Conservation (phyloP, 2,797 vertebrate genomes). For the Phylloscopus collybita region DNA sequence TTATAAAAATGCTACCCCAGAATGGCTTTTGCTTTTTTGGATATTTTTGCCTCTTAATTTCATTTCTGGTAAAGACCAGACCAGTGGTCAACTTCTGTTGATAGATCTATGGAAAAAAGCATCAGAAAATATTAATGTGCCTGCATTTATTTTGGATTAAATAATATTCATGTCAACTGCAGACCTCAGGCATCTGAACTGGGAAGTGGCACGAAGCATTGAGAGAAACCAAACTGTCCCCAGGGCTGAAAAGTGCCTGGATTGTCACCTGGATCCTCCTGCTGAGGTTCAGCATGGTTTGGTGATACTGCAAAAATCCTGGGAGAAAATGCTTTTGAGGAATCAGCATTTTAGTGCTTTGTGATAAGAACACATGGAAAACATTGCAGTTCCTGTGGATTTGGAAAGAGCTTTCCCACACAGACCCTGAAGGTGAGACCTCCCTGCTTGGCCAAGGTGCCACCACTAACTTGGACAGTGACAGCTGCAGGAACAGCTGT, state of each 20-base stretch:
- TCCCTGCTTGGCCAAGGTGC: not conserved
- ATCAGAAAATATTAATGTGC: not conserved
- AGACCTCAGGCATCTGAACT: not conserved
- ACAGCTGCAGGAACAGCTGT: not conserved
- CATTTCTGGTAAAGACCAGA: not conserved
- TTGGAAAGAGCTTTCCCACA: not conserved
- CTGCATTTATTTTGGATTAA: not conserved
- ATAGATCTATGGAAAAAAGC: not conserved
- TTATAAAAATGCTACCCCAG: not conserved
- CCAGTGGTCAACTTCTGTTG: not conserved
- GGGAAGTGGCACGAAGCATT: rapidly evolving
- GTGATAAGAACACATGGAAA: not conserved
- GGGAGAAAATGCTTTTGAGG: not conserved
- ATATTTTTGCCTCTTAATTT: not conserved
- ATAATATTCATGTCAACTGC: not conserved
- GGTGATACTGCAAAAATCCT: not conserved
- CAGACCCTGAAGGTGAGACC: not conserved
- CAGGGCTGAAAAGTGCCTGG: not conserved
- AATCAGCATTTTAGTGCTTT: not conserved
- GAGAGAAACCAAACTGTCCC: not conserved
- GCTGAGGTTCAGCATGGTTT: not conserved
- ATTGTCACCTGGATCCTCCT: not conserved
- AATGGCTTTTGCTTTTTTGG: not conserved
- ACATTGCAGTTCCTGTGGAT: not conserved
- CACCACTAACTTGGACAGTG: not conserved